Evolutionary conservation across 2,888 invertebrate species (phyloP).

Genomic region (Galeopsomyia nigrocyanea): DNA sequence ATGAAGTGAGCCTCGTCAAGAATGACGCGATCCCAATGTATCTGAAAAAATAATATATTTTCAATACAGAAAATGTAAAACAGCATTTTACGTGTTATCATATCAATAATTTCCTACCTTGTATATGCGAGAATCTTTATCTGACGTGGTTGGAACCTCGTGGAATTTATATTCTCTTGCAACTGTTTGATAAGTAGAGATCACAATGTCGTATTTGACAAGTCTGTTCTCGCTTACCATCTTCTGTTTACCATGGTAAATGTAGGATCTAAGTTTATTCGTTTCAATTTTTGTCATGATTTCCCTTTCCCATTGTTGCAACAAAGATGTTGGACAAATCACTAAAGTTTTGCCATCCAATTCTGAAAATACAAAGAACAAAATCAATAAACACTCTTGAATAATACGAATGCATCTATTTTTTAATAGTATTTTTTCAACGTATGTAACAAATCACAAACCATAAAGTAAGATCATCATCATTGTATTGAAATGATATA

Average conservation of each 20-base stretch:
- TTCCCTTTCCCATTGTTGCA: conserved; percentile 92
- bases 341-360: conserved; percentile 82
- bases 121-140: conserved; percentile 26
- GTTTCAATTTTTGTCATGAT: conserved; percentile 75
- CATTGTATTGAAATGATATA: not conserved
- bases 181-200: conserved; percentile 89
- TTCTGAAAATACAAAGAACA: conserved; percentile 63
- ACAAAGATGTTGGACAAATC: conserved; percentile 90
- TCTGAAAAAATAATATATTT: conserved; percentile 22
- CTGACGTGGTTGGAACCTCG: conserved; percentile 4
- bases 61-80: no score
- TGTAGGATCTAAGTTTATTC: conserved; percentile 74
- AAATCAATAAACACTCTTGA: not conserved
- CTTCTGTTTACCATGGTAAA: conserved; percentile 83
- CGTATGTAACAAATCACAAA: not conserved
- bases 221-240: conserved; percentile 71
- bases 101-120: conserved; percentile 21
- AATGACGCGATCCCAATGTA: conserved; percentile 41
- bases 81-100: no score
- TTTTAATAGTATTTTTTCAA: not conserved
- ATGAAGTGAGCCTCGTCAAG: conserved; percentile 43
- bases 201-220: conserved; percentile 82
- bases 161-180: conserved; percentile 52
- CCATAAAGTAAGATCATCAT: not conserved
- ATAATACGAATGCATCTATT: not conserved